Evolutionary conservation across 2,113 vertebrate species (phyloP).

Genomic region (Drymodes brunneopygia): DNA sequence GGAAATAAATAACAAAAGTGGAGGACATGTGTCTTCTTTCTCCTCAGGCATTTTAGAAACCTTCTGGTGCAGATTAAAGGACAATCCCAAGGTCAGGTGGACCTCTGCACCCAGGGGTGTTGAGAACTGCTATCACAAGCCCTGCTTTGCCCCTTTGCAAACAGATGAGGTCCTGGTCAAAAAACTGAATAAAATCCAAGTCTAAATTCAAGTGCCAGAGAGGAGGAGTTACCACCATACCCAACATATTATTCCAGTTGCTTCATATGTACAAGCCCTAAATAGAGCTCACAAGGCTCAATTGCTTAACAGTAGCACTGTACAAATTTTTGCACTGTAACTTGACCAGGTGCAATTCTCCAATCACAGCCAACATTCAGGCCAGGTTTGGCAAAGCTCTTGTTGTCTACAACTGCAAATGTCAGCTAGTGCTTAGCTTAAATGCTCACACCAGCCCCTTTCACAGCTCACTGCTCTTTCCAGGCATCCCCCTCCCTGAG

Average conservation of each 20-base stretch:
- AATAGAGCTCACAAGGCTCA: background rate
- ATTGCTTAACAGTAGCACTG: conserved; percentile 9
- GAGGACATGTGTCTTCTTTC: background rate
- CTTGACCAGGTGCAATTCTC: conserved; percentile 5
- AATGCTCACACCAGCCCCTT: background rate
- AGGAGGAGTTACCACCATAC: background rate
- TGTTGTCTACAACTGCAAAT: background rate
- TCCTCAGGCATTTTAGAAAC: background rate
- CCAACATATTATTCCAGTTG: background rate
- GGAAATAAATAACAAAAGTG: background rate
- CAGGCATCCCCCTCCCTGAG: background rate
- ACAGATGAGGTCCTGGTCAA: background rate
- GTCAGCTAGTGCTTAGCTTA: background rate
- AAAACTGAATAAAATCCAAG: background rate
- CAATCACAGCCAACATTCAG: background rate
- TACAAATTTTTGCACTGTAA: conserved; percentile 17
- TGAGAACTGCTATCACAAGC: background rate
- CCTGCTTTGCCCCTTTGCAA: background rate
- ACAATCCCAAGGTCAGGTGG: background rate
- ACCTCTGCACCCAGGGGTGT: background rate
- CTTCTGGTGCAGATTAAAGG: background rate
- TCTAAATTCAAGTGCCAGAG: background rate
- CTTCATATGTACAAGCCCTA: background rate
- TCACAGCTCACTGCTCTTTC: background rate
- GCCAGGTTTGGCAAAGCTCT: background rate